A percentile compares a stretch with the other conserved stretches of the same genome.
Evolutionary conservation across 1,140 invertebrate genomes (phyloP).

Genomic region (Camponotus floridanus): DNA sequence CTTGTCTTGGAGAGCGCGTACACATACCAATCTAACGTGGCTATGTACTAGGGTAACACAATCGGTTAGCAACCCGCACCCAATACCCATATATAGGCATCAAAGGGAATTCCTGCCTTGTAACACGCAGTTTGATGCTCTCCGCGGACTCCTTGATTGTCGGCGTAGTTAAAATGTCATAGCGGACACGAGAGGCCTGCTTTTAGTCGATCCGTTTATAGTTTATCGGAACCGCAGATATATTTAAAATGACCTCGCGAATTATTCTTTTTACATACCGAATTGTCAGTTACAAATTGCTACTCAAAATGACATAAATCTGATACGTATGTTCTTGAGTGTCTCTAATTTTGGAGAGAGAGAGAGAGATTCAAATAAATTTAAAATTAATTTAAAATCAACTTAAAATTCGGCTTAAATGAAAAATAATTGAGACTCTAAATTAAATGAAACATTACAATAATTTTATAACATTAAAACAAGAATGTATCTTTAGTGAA

Average conservation of each 20-base stretch:
- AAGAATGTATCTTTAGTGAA: neutral
- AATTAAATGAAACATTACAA: neutral
- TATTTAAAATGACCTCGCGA: neutral
- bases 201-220: slow-evolving; percentile 44
- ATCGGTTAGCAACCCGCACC: slow-evolving; percentile 63
- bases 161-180: slow-evolving; percentile 76
- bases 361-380: neutral
- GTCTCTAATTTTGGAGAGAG: neutral
- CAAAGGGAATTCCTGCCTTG: slow-evolving; percentile 71
- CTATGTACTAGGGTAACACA: slow-evolving; percentile 29
- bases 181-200: slow-evolving; percentile 35
- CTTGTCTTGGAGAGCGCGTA: neutral
- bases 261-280: neutral
- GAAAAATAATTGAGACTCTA: too few species aligned
- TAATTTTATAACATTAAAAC: neutral
- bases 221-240: slow-evolving; percentile 24
- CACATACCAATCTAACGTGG: neutral
- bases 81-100: slow-evolving; percentile 57
- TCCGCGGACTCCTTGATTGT: slow-evolving; percentile 60
- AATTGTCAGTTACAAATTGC: neutral
- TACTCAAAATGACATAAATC: neutral
- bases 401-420: neutral
- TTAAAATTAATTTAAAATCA: neutral
- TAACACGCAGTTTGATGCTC: slow-evolving; percentile 55
- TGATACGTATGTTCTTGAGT: neutral